Conservation (phyloP, 2,113 vertebrate species). For the Orcinus orca region DNA sequence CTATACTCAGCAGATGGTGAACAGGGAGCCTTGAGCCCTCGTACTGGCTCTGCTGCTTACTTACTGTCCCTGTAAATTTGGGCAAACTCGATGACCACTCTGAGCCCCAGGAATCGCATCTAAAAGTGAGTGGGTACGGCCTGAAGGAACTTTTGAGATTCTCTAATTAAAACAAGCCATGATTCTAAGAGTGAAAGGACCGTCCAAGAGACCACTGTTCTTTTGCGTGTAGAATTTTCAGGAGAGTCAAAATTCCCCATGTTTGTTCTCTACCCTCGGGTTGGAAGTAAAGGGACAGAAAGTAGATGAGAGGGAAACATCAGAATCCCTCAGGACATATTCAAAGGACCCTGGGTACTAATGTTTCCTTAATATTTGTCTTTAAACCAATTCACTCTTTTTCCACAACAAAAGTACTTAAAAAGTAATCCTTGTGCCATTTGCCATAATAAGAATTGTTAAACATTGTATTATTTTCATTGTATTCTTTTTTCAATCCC, state of each 20-base stretch:
- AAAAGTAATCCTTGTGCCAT: conserved; percentile 1
- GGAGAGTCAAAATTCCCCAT: background rate
- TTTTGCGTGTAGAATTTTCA: background rate
- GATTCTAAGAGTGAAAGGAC: background rate
- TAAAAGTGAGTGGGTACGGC: background rate
- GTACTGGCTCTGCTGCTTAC: background rate
- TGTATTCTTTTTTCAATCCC: background rate
- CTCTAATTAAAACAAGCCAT: background rate
- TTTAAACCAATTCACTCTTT: background rate
- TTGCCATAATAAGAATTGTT: conserved; percentile 8
- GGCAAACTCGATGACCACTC: background rate
- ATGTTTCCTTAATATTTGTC: background rate
- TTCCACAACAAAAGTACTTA: background rate
- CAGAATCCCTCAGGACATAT: background rate
- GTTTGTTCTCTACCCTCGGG: background rate
- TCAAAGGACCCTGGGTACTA: background rate
- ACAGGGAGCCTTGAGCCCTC: background rate
- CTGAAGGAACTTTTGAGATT: background rate
- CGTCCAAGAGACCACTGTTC: background rate
- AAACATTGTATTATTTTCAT: conserved; percentile 49
- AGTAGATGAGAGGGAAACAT: background rate
- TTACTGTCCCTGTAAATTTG: background rate
- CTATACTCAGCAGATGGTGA: background rate
- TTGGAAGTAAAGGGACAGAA: background rate
- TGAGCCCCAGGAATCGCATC: background rate